phyloP scores from a whole-genome alignment of 2,888 invertebrate genomes.

The Drosophila silvestris region DNA sequence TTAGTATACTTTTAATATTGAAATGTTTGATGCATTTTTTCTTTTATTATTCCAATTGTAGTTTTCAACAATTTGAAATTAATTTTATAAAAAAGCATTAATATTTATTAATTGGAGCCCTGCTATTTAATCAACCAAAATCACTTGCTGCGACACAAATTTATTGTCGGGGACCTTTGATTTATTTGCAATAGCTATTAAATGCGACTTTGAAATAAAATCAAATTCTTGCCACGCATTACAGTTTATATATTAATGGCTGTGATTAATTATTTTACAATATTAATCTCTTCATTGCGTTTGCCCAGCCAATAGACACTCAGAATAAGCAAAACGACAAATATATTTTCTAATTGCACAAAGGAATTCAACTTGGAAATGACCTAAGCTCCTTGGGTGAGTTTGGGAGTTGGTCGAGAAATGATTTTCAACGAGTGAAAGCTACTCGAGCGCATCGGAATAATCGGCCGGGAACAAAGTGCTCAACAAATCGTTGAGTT shows the following conservation, averaged over 20 bases:
- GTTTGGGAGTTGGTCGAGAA: slow-evolving; percentile 30
- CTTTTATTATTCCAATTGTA: background rate
- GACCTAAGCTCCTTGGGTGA: slow-evolving; percentile 16
- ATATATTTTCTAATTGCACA: slow-evolving; percentile 68
- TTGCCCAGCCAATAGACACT: slow-evolving; percentile 4
- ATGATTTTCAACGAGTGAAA: slow-evolving; percentile 61
- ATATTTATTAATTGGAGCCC: background rate
- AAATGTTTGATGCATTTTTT: background rate
- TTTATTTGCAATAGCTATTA: slow-evolving; percentile 1
- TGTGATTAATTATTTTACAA: slow-evolving; percentile 53
- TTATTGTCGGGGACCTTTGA: background rate
- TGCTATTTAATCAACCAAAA: background rate
- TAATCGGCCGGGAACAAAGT: slow-evolving; percentile 56
- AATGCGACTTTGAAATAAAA: slow-evolving; percentile 55
- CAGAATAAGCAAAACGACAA: slow-evolving; percentile 18
- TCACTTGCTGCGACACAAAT: background rate
- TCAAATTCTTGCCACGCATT: slow-evolving; percentile 49
- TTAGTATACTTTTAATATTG: too few relatives aligned
- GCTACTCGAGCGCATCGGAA: slow-evolving; percentile 43
- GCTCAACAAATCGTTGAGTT: slow-evolving; percentile 53
- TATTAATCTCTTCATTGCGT: slow-evolving; percentile 6
- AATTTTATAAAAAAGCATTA: background rate
- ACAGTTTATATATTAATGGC: slow-evolving; percentile 61
- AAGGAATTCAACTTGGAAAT: slow-evolving; percentile 45
- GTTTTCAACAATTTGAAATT: background rate